Base-by-base conservation (phyloP, 2,797 vertebrate genomes). In the Tiaroga cobitis region DNA sequence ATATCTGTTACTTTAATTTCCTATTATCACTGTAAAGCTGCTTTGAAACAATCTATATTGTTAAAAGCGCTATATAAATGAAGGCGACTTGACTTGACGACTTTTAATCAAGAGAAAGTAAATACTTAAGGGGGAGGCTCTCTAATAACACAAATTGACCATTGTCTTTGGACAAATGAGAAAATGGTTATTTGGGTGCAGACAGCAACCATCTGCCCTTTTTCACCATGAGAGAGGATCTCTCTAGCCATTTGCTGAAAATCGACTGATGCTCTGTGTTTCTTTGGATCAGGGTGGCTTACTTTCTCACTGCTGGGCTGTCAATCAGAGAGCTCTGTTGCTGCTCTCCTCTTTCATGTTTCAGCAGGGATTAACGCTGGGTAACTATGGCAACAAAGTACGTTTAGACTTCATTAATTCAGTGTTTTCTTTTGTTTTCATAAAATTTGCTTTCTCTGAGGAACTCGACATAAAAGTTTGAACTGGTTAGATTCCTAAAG, bases 321-420 rank as follows among this genome's bases (percentile, higher is more conserved):
- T 90, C 92, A 92, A 72, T 93, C 91, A 90, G 63, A 86, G 65
- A 75, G 88, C 89, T 89, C 85, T 61, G 43, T 21, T 19, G 7
- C 78, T 56, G 82, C 81, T 65, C 80, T 90, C 88, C 88, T 89
- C 90, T 83, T 87, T 85, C n/a, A 83, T 88, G 90, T 91, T 89
- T 92, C 91, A 90, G 89, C 82, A 4, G 79, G 87, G 92, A 93
- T 93, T 91, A 92, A 89, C 21, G 21, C 88, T 79, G 54, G 85
- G 94, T 95, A 91, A 89, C 93, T 92, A 95, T 95, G 92, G 92
- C 73, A 92, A 95, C 94, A 90, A 90, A 92, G 90, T 90, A 83
- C 86, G 92, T 93, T 93, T 89, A 92, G 91, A 90, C 80, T 88
- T 80, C 81, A 89, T 92, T 90, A 86, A 91, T 92, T 91, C 86